These are phyloP conservation scores for Sitophilus oryzae DNA, from an alignment of 1,140 invertebrate genomes.

Conservation along the genomic window DNA sequence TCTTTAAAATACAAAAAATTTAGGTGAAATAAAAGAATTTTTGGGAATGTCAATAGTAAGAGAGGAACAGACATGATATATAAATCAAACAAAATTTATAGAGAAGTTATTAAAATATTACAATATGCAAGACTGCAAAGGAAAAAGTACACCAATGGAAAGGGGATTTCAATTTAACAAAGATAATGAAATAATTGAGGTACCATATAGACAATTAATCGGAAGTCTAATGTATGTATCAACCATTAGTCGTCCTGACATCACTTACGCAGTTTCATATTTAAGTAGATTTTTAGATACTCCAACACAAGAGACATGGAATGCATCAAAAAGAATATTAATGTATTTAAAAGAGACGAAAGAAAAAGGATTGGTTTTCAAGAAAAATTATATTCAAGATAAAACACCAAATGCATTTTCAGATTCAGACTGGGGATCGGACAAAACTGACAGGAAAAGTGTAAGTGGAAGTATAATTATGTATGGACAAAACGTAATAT, in stretches of 20 bases:
- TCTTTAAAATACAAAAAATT: constrained; percentile 5
- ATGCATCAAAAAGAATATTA: background rate
- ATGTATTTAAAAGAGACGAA: background rate
- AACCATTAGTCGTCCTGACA: constrained; percentile 30
- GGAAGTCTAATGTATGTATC: constrained; percentile 29
- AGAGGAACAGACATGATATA: no score
- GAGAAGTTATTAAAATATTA: constrained; percentile 22
- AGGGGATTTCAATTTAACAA: constrained; percentile 4
- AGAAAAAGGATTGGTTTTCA: background rate
- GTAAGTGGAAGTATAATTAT: no score
- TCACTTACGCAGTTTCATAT: constrained; percentile 30
- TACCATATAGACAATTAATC: constrained; percentile 23
- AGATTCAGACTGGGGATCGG: background rate
- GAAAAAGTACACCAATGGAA: constrained; percentile 27
- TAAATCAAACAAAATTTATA: constrained; percentile 1
- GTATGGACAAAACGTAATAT: no score
- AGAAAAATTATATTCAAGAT: background rate
- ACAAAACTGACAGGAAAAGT: background rate
- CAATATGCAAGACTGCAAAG: constrained; percentile 29
- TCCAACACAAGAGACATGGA: constrained; percentile 1
- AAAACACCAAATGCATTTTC: background rate
- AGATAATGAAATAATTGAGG: constrained; percentile 9
- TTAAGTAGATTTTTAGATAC: constrained; percentile 16
- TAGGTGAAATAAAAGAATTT: constrained; percentile 14
- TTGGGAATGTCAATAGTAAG: no score